A percentile compares a stretch with the other conserved stretches of the same genome.
Evolutionary conservation across 2,888 invertebrate genomes (phyloP).

Genomic region (Copidosoma aretas): DNA sequence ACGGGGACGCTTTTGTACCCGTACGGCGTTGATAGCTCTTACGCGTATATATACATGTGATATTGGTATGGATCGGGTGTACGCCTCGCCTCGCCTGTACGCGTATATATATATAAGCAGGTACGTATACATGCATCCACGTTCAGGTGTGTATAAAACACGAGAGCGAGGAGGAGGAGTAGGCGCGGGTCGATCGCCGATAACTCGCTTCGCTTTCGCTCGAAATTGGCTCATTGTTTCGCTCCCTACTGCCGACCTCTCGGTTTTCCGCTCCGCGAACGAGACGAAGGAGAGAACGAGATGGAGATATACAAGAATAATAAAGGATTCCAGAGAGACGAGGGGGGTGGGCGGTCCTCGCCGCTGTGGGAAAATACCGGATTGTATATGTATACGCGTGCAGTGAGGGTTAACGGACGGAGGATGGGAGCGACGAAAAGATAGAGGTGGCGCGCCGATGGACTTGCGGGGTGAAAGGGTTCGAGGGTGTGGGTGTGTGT

Average conservation of each 20-base stretch:
- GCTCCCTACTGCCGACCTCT: not conserved
- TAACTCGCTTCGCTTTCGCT: not conserved
- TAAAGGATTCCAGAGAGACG: not conserved
- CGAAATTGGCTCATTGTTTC: slow-evolving; percentile 27
- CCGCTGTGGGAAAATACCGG: no score
- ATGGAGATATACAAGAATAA: not conserved
- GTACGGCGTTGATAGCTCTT: no score
- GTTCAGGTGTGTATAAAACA: not conserved
- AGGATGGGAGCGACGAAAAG: not conserved
- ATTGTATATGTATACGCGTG: no score
- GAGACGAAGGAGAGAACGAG: not conserved
- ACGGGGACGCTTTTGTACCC: no score
- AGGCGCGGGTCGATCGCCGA: not conserved
- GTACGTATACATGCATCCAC: not conserved
- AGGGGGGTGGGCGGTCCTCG: not conserved
- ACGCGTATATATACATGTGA: no score
- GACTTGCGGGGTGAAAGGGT: not conserved
- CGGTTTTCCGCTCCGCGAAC: not conserved
- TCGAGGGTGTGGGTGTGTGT: not conserved
- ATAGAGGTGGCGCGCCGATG: not conserved
- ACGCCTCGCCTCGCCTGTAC: not conserved
- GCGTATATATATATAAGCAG: not conserved
- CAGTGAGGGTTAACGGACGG: not conserved
- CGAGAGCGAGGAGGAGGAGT: not conserved
- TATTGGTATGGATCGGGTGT: no score